Evolutionary conservation across 1,140 invertebrate species (phyloP), one percentile per base, ranked within the genome.

Genomic region (Bombus superbus): DNA sequence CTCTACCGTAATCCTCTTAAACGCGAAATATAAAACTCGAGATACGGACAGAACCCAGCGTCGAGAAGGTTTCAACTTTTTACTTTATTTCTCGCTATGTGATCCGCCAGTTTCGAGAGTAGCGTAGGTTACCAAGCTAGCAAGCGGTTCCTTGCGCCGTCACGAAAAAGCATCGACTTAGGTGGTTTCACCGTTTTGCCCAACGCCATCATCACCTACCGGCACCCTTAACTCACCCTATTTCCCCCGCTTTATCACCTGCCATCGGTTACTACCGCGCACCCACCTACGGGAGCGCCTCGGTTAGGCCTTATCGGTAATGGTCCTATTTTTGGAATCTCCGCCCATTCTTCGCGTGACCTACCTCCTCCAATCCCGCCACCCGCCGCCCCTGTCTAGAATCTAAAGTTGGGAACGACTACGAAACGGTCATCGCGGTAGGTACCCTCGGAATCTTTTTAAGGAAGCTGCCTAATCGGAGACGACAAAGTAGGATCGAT

Each of bases 261-360:
- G 93, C 92, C 93, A 94, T 94, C 94, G 90, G 91, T 92, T 91
- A 93, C 42, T 53, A 22, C 83, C 87, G 83, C 89, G 86, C 87
- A 90, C 71, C 85, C 72, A 90, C 66, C 89, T 86, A 90, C 83
- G 83, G 91, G 91, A 91, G 92, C 90, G 92, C 88, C 92, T 89
- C 90, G 83, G 88, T 90, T 91, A 91, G 91, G 92, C 89, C 94
- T 95, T 95, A 95, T 95, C 94, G 92, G 91, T 95, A 94, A 94
- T 94, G 93, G 91, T 95, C 93, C 94, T 95, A 95, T 95, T 95
- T 95, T 95, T 94, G 94, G 94, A 95, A 92, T 95, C 94, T 92
- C 94, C 94, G 92, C 94, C 94, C 93, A 94, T 94, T 94, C 91
- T 94, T 95, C 92, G 94, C 94, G 94, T 95, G 94, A 94, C 93